Base-by-base conservation (phyloP, 1,140 invertebrate species). In the Saccostrea echinata region DNA sequence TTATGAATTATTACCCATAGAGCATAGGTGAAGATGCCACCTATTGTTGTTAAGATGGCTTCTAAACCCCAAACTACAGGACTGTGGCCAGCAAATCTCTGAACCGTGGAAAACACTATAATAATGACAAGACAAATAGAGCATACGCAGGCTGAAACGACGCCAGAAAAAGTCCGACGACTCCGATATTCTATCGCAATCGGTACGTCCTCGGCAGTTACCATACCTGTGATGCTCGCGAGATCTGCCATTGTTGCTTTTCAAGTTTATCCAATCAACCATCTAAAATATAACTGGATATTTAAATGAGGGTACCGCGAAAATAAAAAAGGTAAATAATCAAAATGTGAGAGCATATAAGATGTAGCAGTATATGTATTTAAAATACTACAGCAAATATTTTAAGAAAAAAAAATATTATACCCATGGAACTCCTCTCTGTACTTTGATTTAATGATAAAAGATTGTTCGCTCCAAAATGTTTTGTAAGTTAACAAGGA, bases 51-150 rank as follows among this genome's bases (percentile, higher is more conserved):
- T 71, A 71, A 30, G 0, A 33, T 71, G 3, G 68, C 68, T 33
- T 71, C 68, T 33, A 71, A 27, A 27, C 68, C 68, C 68, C 68
- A 71, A 33, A 71, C 68, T 16, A 71, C 68, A 13, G 68, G 68
- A 71, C 68, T 71, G 30, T 71, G 68, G 13, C 24, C 27, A 12
- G 68, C 68, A 71, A 30, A 71, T 33, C 0, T 24, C 16, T 13
- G 27, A 30, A 71, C 68, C 13, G 68, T 71, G 13, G 68, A 71
- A 71, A 71, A 71, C 68, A 71, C 68, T 0, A 71, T 71, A 11
- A 71, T 33, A 24, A 71, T 71, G 24, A 71, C 68, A 1, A 71
- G 9, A 16, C 68, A 71, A 30, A 27, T 33, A 11, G 68, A 71
- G 27, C 68, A 71, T 1, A 33, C 68, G 27, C 68, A 71, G 0